Evolutionary conservation across 2,113 vertebrate genomes (phyloP).

Genomic region (Anarrhichthys ocellatus): DNA sequence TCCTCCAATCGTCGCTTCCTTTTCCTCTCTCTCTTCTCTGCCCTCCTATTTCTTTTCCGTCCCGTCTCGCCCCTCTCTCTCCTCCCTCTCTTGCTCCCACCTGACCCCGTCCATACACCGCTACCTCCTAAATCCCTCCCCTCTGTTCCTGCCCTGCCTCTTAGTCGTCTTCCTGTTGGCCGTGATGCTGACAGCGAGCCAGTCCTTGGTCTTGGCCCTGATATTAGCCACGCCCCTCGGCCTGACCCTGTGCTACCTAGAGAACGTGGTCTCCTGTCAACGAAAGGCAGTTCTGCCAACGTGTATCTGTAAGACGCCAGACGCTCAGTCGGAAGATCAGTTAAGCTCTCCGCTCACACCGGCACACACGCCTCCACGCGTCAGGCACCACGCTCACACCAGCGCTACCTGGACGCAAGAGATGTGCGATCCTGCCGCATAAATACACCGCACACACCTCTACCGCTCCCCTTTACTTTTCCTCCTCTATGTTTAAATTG

Average conservation of each 20-base stretch:
- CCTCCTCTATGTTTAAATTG: neutral
- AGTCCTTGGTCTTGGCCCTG: constrained; percentile 91
- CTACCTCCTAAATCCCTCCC: constrained; percentile 73
- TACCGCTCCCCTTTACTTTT: neutral
- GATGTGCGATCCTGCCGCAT: constrained; percentile 87
- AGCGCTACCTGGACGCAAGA: constrained; percentile 82
- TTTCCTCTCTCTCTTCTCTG: constrained; percentile 21
- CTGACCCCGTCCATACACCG: constrained; percentile 42
- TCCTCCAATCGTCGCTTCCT: constrained; percentile 6
- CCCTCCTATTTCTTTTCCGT: constrained; percentile 73
- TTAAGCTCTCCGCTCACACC: constrained; percentile 20
- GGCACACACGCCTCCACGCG: constrained; percentile 48
- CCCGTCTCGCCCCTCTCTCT: constrained; percentile 21
- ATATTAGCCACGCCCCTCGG: constrained; percentile 92
- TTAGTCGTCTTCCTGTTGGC: constrained; percentile 86
- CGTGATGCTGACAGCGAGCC: constrained; percentile 92
- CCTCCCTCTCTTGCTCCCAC: constrained; percentile 30
- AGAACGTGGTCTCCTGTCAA: constrained; percentile 83
- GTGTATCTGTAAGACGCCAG: neutral
- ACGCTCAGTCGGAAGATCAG: neutral
- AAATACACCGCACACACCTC: constrained; percentile 38
- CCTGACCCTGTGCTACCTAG: constrained; percentile 92
- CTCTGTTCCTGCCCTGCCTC: constrained; percentile 87
- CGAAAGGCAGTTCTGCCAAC: constrained; percentile 33
- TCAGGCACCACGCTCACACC: constrained; percentile 44